Percentiles rank a stretch among this genome's conserved stretches.
Evolutionary conservation across 2,113 vertebrate species (phyloP).

Genomic region (Sinocyclocheilus maitianheensis): DNA sequence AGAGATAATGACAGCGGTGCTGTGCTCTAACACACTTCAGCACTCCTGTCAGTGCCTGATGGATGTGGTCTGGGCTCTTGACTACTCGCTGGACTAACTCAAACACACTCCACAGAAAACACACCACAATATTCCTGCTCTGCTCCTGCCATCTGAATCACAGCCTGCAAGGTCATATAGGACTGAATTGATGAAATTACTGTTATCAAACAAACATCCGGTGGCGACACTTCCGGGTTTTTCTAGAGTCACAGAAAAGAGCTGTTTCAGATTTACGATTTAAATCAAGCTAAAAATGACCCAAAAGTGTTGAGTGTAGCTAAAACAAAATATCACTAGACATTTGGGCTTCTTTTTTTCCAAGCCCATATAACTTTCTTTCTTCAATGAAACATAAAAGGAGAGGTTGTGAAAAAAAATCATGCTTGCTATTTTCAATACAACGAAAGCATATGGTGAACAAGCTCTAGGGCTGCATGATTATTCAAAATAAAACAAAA

Average conservation of each 20-base stretch:
- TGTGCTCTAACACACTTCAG: conserved; percentile 47
- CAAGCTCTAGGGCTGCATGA: background rate
- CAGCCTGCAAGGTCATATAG: background rate
- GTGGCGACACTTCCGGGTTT: background rate
- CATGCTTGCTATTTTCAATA: background rate
- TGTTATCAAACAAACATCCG: background rate
- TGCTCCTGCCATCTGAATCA: background rate
- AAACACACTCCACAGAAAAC: conserved; percentile 15
- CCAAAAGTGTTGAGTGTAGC: background rate
- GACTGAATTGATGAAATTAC: background rate
- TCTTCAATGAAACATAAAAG: background rate
- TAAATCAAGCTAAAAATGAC: background rate
- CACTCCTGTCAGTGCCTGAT: conserved; percentile 35
- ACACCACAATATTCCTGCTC: background rate
- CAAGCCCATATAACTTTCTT: background rate
- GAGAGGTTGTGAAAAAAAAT: background rate
- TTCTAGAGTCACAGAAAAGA: background rate
- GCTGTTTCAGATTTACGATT: background rate
- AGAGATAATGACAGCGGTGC: conserved; percentile 41
- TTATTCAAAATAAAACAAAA: background rate
- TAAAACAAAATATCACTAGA: background rate
- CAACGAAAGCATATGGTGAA: background rate
- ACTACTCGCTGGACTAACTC: conserved; percentile 37
- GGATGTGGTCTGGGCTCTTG: conserved; percentile 43
- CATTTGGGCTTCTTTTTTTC: background rate